Base-by-base conservation (phyloP, 92 coral and sea anemone species). In the Pocillopora meandrina region DNA sequence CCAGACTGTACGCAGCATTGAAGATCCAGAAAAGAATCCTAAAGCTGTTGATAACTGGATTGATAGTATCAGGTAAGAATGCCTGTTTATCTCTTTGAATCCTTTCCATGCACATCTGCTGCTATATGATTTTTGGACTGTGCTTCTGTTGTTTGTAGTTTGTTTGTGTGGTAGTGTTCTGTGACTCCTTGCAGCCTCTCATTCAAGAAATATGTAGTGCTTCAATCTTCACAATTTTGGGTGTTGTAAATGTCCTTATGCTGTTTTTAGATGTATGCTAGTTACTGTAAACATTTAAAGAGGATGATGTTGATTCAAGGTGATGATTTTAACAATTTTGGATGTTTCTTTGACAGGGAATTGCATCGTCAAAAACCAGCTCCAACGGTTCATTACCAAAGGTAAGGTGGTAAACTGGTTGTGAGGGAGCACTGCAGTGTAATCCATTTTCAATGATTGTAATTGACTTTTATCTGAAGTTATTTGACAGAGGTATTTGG, bases 291-390 rank as follows among this genome's bases (percentile, higher is more conserved):
- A 26, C 31, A 26, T 26, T 26, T 26, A 26, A 26, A 23, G n/a
- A 19, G 31, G 71, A 65, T 65, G 34, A 70, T 17, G 23, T 70
- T 21, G 52, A 42, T 65, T 65, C 26, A 16, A 17, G 15, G 19
- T 33, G 13, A 12, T 47, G 3, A 2, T 59, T 77, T 61, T 8
- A 34, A 20, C 36, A 8, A 31, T 13, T 36, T 19, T 35, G 17
- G 52, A 5, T 76, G 56, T 17, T 80, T 63, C 61, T 65, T 80
- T 26, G 62, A 70, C 65, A 95, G 98, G 89, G 98, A 96, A 72
- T 98, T 96, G 57, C 98, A 96, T 79, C 91, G 95, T 31, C 98
- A 96, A 82, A 96, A 96, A 71, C 98, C 98, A 19, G 98, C 98
- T 62, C 98, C 98, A 19, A 96, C 98, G 49, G 98, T 96, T n/a